Evolutionary conservation across 2,113 vertebrate species (phyloP), one percentile per base, ranked within the genome.

Genomic region (Vimba vimba): DNA sequence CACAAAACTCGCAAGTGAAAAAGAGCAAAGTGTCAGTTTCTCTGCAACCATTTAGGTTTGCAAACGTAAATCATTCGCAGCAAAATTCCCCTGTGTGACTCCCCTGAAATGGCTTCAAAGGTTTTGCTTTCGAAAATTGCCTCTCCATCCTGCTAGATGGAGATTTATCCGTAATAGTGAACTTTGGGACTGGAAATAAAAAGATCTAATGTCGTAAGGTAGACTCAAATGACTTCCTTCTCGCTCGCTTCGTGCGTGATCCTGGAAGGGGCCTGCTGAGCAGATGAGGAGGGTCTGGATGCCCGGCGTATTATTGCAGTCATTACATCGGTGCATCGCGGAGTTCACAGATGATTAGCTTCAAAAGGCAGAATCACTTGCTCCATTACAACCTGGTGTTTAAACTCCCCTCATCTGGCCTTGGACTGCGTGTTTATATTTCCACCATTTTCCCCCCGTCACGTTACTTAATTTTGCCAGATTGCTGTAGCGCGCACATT

Each of bases 341-440:
- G 89, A 89, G 93, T 93, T 94, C 93, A 94, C 93, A 93, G 93
- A 93, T 95, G 91, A 94, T 94, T 94, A 94, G 92, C 92, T 93
- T 95, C 92, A 93, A 94, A 94, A 91, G 93, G 83, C 91, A 92
- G 90, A 94, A 94, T 95, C 92, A 91, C 89, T 94, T 93, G 93
- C 93, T 94, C 93, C 93, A 94, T 94, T 94, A 92, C 91, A 89
- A 87, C 86, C 88, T 87, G 39, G 84, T 93, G 91, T 94, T 94
- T 93, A 92, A 94, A 93, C 89, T 91, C 87, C 64, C 60, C 88
- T 92, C 92, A 90, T 91, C 92, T 93, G 92, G 91, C 90, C 45
- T 88, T 75, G 83, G 74, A 85, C 86, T 86, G 86, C 68, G 36
- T 94, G 92, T 94, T 93, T 94, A 92, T 93, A 83, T 93, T 94